A percentile compares a stretch with the other conserved stretches of the same genome.
These are phyloP conservation scores for Chiroxiphia lanceolata DNA, from an alignment of 2,797 vertebrate species.

Conservation along the genomic window DNA sequence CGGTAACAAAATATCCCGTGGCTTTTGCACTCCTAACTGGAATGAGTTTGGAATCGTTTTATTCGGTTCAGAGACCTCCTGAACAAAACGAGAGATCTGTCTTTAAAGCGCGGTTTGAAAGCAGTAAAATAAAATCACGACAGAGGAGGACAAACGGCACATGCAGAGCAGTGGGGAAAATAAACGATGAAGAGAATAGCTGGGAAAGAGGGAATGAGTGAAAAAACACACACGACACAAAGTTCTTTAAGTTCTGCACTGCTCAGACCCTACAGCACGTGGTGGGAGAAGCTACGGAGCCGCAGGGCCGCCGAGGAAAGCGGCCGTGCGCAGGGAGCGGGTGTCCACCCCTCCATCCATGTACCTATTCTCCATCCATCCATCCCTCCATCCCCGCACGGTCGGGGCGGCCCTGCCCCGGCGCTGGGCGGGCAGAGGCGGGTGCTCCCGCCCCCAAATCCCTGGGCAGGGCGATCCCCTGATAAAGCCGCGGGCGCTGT, in stretches of 20 bases:
- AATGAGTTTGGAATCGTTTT: neutral
- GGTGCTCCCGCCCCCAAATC: neutral
- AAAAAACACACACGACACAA: fast-evolving
- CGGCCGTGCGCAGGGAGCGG: fast-evolving
- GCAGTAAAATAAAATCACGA: neutral
- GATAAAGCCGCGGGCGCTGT: neutral
- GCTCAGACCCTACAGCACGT: neutral
- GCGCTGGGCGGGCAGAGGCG: neutral
- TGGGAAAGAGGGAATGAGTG: neutral
- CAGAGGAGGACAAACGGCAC: fast-evolving
- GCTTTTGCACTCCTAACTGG: neutral
- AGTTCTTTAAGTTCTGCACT: neutral
- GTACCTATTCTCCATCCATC: too few relatives aligned
- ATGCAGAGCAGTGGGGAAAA: fast-evolving
- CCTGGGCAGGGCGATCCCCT: neutral
- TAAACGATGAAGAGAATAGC: fast-evolving
- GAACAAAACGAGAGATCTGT: neutral
- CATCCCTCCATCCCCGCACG: neutral
- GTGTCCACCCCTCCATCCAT: neutral
- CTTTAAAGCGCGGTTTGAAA: neutral
- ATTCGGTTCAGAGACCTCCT: neutral
- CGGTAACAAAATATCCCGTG: fast-evolving
- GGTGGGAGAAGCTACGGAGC: neutral
- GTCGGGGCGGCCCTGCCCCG: neutral
- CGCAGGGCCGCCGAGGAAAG: fast-evolving